Percentiles rank a stretch among this genome's conserved stretches.
These are phyloP conservation scores for Callithrix jacchus DNA, from an alignment of 2,113 vertebrate species.

Conservation along the genomic window DNA sequence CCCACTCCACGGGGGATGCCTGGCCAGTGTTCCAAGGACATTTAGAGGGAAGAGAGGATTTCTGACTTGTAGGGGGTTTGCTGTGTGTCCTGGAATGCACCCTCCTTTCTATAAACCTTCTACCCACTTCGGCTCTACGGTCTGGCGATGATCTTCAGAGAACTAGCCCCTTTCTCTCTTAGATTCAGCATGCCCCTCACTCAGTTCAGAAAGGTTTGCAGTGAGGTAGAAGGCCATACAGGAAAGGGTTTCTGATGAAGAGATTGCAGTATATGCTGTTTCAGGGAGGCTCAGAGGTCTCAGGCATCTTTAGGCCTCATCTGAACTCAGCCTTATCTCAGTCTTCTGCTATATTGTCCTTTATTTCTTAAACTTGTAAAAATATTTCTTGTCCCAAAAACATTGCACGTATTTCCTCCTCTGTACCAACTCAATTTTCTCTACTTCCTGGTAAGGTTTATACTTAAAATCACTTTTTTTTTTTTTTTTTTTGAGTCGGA, in stretches of 20 bases:
- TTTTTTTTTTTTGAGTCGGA: too few relatives aligned
- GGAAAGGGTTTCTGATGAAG: neutral
- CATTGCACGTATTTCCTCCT: neutral
- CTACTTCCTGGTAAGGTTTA: neutral
- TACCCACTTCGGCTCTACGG: neutral
- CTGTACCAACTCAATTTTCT: neutral
- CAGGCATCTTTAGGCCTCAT: neutral
- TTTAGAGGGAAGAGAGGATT: neutral
- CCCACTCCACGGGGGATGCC: neutral
- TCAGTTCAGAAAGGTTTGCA: neutral
- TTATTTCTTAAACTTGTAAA: neutral
- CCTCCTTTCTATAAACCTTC: neutral
- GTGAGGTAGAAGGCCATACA: neutral
- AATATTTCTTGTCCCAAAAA: neutral
- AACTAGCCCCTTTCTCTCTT: neutral
- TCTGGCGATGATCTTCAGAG: neutral
- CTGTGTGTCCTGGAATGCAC: conserved; percentile 9
- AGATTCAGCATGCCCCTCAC: neutral
- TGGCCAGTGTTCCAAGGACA: neutral
- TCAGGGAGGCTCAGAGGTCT: neutral
- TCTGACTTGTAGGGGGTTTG: neutral
- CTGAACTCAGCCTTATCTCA: neutral
- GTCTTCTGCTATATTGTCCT: neutral
- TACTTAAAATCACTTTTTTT: neutral
- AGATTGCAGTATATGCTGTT: neutral